Percentiles rank a stretch among this genome's conserved stretches.
These are phyloP conservation scores for Temnothorax nylanderi DNA, from an alignment of 1,140 invertebrate genomes.

Conservation along the genomic window DNA sequence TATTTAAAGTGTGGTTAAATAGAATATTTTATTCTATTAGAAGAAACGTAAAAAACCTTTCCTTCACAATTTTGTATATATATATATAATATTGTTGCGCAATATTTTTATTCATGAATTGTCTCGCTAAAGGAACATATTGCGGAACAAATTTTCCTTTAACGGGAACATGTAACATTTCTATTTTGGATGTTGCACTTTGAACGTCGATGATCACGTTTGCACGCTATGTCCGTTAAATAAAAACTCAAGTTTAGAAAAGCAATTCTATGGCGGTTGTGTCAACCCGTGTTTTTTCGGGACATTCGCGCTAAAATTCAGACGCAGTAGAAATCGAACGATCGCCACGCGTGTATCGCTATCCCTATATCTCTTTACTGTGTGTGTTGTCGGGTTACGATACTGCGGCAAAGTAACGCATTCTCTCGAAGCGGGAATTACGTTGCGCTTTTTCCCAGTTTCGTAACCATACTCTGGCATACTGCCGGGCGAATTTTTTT, in stretches of 20 bases:
- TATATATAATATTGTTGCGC: neutral
- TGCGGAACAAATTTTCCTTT: conserved; percentile 13
- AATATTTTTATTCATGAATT: neutral
- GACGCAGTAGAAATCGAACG: conserved; percentile 56
- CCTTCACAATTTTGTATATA: neutral
- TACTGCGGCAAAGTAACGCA: conserved; percentile 46
- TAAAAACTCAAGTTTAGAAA: conserved; percentile 56
- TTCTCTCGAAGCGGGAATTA: conserved; percentile 39
- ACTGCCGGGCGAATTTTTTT: conserved; percentile 57
- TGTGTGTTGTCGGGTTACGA: conserved; percentile 43
- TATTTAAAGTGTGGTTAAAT: neutral
- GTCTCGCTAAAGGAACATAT: neutral
- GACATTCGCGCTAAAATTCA: conserved; percentile 56
- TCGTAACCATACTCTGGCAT: conserved; percentile 37
- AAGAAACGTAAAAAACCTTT: neutral
- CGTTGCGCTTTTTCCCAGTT: conserved; percentile 35
- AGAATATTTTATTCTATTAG: neutral
- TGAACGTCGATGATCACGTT: conserved; percentile 47
- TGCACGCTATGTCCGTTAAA: conserved; percentile 15
- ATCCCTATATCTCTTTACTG: conserved; percentile 42
- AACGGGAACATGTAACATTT: conserved; percentile 24
- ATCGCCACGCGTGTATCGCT: conserved; percentile 14
- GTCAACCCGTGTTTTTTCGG: conserved; percentile 29
- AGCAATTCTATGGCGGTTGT: conserved; percentile 29
- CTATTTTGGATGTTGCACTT: conserved; percentile 45